These are phyloP conservation scores for Chloroceryle aenea DNA, from an alignment of 2,113 vertebrate species.

Conservation along the genomic window DNA sequence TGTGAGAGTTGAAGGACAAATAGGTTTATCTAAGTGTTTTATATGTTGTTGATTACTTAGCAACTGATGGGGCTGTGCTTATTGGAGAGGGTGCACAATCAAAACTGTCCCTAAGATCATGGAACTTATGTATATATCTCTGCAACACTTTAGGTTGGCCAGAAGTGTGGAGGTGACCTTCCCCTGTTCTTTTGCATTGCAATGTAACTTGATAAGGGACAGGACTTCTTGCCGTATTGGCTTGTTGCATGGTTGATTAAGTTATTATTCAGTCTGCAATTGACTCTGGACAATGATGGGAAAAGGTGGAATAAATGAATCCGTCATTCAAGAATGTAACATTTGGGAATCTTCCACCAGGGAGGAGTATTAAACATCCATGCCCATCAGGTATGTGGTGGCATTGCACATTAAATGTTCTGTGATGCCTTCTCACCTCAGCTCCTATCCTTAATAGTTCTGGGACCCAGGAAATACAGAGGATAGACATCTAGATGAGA, in stretches of 20 bases:
- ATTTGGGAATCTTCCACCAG: neutral
- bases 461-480: neutral
- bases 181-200: neutral
- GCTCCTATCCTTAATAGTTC: neutral
- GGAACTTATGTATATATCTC: neutral
- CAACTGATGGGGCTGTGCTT: neutral
- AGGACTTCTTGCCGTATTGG: neutral
- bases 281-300: neutral
- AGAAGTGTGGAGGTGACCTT: neutral
- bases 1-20: neutral
- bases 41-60: neutral
- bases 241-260: neutral
- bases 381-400: neutral
- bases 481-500: fast-evolving
- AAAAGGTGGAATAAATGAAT: neutral
- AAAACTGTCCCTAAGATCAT: neutral
- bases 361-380: neutral
- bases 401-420: neutral
- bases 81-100: neutral
- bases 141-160: neutral
- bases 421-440: neutral
- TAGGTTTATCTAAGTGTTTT: neutral
- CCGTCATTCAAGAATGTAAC: neutral
- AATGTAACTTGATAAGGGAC: neutral
- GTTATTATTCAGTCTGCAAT: neutral